Conservation (phyloP, 2,113 vertebrate genomes). For the Glaucidium brasilianum region DNA sequence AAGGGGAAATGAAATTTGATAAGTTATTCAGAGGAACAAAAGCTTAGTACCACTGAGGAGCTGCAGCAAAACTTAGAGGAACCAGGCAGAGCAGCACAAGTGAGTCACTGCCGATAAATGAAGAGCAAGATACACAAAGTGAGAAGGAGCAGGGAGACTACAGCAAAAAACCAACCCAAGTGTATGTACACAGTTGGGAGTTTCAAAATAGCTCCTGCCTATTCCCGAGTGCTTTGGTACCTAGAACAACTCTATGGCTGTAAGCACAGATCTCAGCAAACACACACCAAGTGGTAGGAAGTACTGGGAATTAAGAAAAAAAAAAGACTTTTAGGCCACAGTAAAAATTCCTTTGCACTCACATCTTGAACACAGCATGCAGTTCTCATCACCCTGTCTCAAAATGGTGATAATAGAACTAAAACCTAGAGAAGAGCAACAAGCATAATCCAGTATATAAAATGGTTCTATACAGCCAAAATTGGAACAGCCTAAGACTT, state of each 20-base stretch:
- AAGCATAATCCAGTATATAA: background rate
- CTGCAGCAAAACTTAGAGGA: background rate
- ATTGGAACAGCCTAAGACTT: background rate
- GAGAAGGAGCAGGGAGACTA: background rate
- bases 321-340: background rate
- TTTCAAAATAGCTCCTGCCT: background rate
- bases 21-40: background rate
- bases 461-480: background rate
- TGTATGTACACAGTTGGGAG: background rate
- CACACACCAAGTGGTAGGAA: background rate
- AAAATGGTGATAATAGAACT: background rate
- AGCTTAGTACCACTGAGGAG: background rate
- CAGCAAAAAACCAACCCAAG: background rate
- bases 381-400: background rate
- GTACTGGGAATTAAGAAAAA: background rate
- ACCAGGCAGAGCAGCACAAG: background rate
- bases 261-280: background rate
- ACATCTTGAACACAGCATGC: background rate
- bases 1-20: background rate
- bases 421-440: background rate
- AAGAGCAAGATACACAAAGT: background rate
- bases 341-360: background rate
- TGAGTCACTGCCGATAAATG: background rate
- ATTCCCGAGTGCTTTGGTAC: background rate
- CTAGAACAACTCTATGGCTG: background rate